Base-by-base conservation (phyloP, 2,888 invertebrate genomes). In the Tuta absoluta region DNA sequence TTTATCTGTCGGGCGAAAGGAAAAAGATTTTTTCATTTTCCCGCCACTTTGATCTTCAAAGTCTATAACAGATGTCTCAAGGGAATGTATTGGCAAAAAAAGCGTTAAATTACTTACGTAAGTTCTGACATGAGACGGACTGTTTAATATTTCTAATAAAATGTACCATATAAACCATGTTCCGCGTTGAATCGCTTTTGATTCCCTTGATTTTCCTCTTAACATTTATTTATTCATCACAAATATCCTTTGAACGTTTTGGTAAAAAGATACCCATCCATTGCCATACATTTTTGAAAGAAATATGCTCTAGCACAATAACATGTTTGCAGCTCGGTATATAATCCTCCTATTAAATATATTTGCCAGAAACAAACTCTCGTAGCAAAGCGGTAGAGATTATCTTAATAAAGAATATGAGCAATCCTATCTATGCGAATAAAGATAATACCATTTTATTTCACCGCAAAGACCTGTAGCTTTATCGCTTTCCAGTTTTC, bases 11-110 rank as follows among this genome's bases (percentile, higher is more conserved):
- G 5, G n/a, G n/a, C 17, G 17, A 45, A 45, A 45, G 45, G n/a
- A 17, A 45, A 49, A 49, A 49, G 49, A 49, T 49, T 49, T 49
- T 19, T 21, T 49, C 49, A 49, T 49, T 49, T 8, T 21, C 21
- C 11, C 45, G 1, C 49, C 21, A 19, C 49, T 49, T 49, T 49
- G 49, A 49, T 49, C 45, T 45, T 45, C 45, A n/a, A 45, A 45
- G 49, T 49, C 49, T 49, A 8, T 23, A 21, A 28, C 64, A 53
- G 23, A 64, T 64, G 64, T 59, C 21, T 49, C 49, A 5, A 17
- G 21, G 21, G 49, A 45, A 12, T 49, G 49, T 49, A 21, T 49
- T 49, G 49, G 19, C 49, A 21, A 12, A 49, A 49, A 23, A 49
- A 11, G 21, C 4, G 21, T 11, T 8, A 23, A 49, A 19, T 49